phyloP scores from a whole-genome alignment of 2,888 invertebrate genomes.

The Leuctra nigra region DNA sequence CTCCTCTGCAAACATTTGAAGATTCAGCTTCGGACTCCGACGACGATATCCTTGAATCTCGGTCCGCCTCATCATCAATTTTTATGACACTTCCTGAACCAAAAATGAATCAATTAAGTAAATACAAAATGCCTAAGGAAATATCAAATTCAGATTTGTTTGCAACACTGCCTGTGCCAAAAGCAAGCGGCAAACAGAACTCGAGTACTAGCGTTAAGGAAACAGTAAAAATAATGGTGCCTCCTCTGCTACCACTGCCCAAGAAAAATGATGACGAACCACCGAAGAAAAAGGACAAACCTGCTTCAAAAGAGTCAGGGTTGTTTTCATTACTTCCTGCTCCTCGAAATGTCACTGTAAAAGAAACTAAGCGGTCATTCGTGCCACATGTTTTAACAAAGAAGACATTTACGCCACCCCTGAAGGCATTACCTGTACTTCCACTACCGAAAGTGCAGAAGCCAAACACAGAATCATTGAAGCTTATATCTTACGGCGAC shows the following conservation, averaged over 20 bases:
- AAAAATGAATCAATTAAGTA: no score
- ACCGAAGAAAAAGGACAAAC: conserved; percentile 42
- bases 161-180: conserved; percentile 46
- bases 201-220: conserved; percentile 33
- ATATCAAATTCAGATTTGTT: conserved; percentile 1
- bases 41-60: no score
- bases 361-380: conserved; percentile 28
- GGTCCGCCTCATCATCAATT: no score
- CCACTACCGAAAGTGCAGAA: not conserved
- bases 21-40: no score
- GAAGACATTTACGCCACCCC: conserved; percentile 13
- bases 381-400: conserved; percentile 28
- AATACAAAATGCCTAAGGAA: no score
- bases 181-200: conserved; percentile 49
- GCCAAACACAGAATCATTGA: conserved; percentile 10
- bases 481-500: conserved; percentile 27
- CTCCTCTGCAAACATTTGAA: no score
- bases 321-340: conserved; percentile 62
- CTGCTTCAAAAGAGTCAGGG: conserved; percentile 55
- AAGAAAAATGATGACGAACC: conserved; percentile 48
- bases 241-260: conserved; percentile 58
- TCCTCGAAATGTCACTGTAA: conserved; percentile 47
- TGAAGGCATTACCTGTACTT: not conserved
- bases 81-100: not conserved
- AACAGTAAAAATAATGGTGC: conserved; percentile 59